A percentile compares a stretch with the other conserved stretches of the same genome.
phyloP scores from a whole-genome alignment of 2,113 vertebrate genomes.

The Corydoras sp. region DNA sequence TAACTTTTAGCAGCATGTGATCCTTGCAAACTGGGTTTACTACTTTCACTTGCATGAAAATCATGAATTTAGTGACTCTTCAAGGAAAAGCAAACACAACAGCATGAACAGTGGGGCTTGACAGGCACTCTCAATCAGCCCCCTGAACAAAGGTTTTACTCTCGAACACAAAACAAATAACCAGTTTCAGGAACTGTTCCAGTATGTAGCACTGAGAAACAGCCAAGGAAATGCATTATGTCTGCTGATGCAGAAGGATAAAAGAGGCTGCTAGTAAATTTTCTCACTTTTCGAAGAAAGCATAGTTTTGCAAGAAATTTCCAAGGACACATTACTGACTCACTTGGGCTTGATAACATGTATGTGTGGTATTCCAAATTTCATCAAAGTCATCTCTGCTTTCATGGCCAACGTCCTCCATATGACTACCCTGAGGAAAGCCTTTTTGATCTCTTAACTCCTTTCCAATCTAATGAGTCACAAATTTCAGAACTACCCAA shows the following conservation, averaged over 20 bases:
- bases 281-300: constrained; percentile 4
- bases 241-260: neutral
- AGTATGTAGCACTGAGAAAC: neutral
- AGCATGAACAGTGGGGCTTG: constrained; percentile 1
- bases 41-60: neutral
- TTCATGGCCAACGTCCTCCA: neutral
- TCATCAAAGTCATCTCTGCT: neutral
- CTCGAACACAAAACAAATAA: constrained; percentile 15
- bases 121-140: neutral
- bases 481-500: constrained; percentile 10
- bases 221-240: neutral
- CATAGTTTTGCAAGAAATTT: constrained; percentile 4
- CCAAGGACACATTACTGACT: neutral
- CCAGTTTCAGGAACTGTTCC: neutral
- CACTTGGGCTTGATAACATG: neutral
- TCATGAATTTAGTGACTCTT: constrained; percentile 5
- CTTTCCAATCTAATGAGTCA: constrained; percentile 16
- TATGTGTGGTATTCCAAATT: neutral
- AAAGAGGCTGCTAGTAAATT: neutral
- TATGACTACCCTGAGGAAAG: neutral
- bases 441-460: constrained; percentile 5
- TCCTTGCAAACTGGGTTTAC: neutral
- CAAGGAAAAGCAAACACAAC: constrained; percentile 9
- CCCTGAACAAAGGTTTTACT: constrained; percentile 24
- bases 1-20: too few relatives aligned